phyloP scores from a whole-genome alignment of 2,888 invertebrate species.

The Trachelus iudaicus region DNA sequence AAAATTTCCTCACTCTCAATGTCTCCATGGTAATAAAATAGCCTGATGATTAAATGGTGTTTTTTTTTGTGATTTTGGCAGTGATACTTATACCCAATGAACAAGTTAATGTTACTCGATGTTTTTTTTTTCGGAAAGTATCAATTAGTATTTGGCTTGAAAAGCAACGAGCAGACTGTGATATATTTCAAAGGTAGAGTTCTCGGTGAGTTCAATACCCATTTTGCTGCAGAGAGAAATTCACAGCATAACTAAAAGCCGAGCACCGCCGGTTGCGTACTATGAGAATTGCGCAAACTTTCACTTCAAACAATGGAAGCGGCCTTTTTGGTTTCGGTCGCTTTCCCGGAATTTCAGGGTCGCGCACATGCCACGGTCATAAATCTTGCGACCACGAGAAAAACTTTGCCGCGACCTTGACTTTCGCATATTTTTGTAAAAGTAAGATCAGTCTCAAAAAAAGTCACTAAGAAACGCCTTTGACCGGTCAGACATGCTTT shows the following conservation, averaged over 20 bases:
- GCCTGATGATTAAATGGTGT: not conserved
- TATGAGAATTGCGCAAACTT: constrained; percentile 18
- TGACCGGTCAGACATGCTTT: not conserved
- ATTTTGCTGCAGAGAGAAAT: constrained; percentile 4
- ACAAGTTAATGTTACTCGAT: not conserved
- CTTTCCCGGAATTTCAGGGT: constrained; percentile 2
- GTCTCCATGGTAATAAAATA: not conserved
- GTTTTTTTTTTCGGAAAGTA: not conserved
- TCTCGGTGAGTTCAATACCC: not conserved
- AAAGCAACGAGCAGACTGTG: not conserved
- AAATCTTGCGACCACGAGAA: constrained; percentile 1
- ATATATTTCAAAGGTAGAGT: not conserved
- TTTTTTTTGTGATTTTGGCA: not conserved
- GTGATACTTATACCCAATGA: not conserved
- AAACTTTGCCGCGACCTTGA: not conserved
- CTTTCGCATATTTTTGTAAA: not conserved
- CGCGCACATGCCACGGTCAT: not conserved
- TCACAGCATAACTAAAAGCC: constrained; percentile 4
- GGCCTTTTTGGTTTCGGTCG: constrained; percentile 1
- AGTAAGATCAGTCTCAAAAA: constrained; percentile 10
- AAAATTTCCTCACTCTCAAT: not conserved
- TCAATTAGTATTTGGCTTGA: not conserved
- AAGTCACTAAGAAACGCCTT: not conserved
- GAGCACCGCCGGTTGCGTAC: not conserved
- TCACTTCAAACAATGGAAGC: constrained; percentile 9